These are phyloP conservation scores for Zapornia atra DNA, from an alignment of 2,113 vertebrate genomes.

Conservation along the genomic window DNA sequence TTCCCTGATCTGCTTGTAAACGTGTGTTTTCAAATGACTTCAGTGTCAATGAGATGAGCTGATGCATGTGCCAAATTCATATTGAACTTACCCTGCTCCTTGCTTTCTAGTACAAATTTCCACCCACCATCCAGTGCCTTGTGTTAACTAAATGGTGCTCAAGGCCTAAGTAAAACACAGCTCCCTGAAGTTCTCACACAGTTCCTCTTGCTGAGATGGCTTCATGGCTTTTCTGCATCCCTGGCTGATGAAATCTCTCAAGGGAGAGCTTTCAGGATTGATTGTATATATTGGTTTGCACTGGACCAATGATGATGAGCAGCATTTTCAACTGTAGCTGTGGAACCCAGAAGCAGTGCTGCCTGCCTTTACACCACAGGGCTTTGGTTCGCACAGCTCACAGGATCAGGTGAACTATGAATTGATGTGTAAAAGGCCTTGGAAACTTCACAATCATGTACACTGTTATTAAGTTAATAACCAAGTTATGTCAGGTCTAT, in stretches of 20 bases:
- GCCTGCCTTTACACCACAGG: background rate
- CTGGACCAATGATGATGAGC: background rate
- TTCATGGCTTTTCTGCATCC: background rate
- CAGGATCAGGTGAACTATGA: background rate
- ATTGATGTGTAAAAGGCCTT: background rate
- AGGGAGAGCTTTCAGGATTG: background rate
- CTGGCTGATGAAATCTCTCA: background rate
- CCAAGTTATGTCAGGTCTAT: background rate
- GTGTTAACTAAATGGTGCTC: background rate
- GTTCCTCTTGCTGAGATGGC: background rate
- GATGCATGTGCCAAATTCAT: background rate
- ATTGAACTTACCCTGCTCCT: background rate
- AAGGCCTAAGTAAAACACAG: too few species aligned
- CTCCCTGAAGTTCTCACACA: fast-evolving
- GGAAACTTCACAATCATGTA: background rate
- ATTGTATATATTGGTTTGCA: background rate
- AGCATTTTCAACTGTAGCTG: background rate
- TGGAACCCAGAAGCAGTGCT: background rate
- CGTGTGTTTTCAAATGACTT: background rate
- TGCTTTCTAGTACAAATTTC: background rate
- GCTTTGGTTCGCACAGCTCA: background rate
- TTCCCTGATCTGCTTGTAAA: background rate
- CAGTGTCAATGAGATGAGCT: background rate
- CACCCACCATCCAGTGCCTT: background rate
- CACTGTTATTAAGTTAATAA: background rate